A percentile compares a stretch with the other conserved stretches of the same genome.
phyloP scores from a whole-genome alignment of 2,797 vertebrate genomes.

The Syngnathus acus region DNA sequence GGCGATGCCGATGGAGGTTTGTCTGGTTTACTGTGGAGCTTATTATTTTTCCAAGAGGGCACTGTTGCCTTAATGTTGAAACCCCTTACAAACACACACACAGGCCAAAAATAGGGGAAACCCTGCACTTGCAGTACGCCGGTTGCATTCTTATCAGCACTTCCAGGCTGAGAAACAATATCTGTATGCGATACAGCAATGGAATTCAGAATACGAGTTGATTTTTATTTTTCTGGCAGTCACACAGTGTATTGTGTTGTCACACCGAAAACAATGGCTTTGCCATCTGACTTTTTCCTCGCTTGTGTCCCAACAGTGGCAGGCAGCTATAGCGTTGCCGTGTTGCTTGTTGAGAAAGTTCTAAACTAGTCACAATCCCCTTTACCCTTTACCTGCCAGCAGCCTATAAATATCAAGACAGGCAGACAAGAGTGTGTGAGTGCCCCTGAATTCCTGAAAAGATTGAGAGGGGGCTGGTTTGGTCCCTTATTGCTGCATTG shows the following conservation, averaged over 20 bases:
- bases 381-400: slow-evolving; percentile 3
- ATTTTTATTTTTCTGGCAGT: slow-evolving; percentile 35
- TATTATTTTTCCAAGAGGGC: slow-evolving; percentile 33
- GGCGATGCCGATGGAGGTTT: not conserved
- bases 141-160: slow-evolving; percentile 51
- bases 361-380: slow-evolving; percentile 21
- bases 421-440: slow-evolving; percentile 13
- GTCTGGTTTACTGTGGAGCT: slow-evolving; percentile 5
- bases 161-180: slow-evolving; percentile 41
- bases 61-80: slow-evolving; percentile 38
- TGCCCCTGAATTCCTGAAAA: slow-evolving; percentile 18
- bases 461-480: slow-evolving; percentile 6
- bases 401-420: slow-evolving; percentile 4
- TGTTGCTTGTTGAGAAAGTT: slow-evolving; percentile 17
- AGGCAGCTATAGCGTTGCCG: slow-evolving; percentile 15
- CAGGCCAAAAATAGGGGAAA: slow-evolving; percentile 15
- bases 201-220: slow-evolving; percentile 43
- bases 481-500: slow-evolving; percentile 28
- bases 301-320: slow-evolving; percentile 20
- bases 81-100: slow-evolving; percentile 3
- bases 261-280: slow-evolving; percentile 30
- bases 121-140: slow-evolving; percentile 39
- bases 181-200: slow-evolving; percentile 41
- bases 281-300: slow-evolving; percentile 17
- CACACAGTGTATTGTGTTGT: slow-evolving; percentile 33